A percentile compares a stretch with the other conserved stretches of the same genome.
Conservation (phyloP, 2,888 invertebrate species). For the Mesoligia furuncula region DNA sequence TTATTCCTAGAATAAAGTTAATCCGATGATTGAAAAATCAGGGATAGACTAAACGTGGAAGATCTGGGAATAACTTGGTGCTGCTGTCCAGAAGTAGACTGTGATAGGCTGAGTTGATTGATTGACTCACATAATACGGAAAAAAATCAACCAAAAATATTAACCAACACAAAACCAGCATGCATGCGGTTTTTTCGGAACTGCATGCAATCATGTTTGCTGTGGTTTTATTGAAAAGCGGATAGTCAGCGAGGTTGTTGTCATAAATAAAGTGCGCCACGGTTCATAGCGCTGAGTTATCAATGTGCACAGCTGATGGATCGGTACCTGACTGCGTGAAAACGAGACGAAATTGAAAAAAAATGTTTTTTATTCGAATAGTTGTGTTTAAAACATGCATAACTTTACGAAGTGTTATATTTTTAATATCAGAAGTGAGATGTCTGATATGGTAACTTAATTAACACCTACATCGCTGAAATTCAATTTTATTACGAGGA, state of each 20-base stretch:
- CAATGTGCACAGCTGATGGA: constrained; percentile 19
- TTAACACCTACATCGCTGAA: not conserved
- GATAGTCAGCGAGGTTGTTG: constrained; percentile 10
- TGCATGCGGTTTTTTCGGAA: not conserved
- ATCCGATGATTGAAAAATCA: too few relatives aligned
- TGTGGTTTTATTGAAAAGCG: constrained; percentile 39
- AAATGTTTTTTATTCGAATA: not conserved
- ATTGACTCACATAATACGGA: not conserved
- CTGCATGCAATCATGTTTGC: constrained; percentile 8
- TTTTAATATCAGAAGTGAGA: not conserved
- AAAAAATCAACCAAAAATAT: not conserved
- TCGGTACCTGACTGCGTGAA: constrained; percentile 1
- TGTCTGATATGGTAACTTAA: not conserved
- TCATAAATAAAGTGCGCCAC: constrained; percentile 32
- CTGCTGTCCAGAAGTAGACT: too few relatives aligned
- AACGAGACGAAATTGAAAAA: not conserved
- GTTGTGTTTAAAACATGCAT: not conserved
- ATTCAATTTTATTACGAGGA: not conserved
- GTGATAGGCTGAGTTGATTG: too few relatives aligned
- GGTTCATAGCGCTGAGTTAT: constrained; percentile 6
- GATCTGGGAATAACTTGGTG: too few relatives aligned
- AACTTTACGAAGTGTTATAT: not conserved
- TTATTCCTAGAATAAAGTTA: too few relatives aligned
- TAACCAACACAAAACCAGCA: not conserved
- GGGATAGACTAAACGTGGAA: too few relatives aligned